Percentiles rank a stretch among this genome's conserved stretches.
phyloP scores from a whole-genome alignment of 2,888 invertebrate genomes.

The Axea sp. region DNA sequence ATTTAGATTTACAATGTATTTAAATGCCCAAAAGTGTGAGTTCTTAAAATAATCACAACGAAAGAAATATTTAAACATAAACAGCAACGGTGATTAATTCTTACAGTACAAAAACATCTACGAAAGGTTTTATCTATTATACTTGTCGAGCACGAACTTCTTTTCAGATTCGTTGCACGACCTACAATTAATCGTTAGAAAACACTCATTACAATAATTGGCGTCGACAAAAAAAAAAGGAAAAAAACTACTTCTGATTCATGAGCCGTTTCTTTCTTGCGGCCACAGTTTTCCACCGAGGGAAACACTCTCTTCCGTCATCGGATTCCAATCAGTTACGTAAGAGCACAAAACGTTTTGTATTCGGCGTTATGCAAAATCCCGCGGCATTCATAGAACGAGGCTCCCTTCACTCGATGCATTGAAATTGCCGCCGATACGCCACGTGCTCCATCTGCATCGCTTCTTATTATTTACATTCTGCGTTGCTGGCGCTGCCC shows the following conservation, averaged over 20 bases:
- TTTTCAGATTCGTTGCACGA: no score
- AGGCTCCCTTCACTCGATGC: conserved; percentile 64
- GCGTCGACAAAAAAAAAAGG: not conserved
- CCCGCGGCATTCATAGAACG: conserved; percentile 35
- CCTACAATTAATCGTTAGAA: not conserved
- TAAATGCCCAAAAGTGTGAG: no score
- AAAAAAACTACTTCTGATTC: not conserved
- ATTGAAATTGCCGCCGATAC: conserved; percentile 65
- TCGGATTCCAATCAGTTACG: conserved; percentile 45
- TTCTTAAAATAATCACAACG: no score
- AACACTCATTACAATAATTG: conserved; percentile 2
- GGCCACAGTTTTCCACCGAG: conserved; percentile 8
- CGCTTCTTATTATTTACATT: conserved; percentile 65
- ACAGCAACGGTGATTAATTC: no score
- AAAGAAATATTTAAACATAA: no score
- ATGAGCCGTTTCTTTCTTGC: not conserved
- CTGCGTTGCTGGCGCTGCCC: conserved; percentile 34
- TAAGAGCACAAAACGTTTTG: conserved; percentile 29
- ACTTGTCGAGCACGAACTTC: no score
- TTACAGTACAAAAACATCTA: no score
- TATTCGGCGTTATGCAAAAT: conserved; percentile 51
- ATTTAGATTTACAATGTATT: no score
- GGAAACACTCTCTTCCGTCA: conserved; percentile 51
- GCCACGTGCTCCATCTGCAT: conserved; percentile 59
- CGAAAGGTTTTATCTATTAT: no score